Evolutionary conservation across 2,113 vertebrate species (phyloP).

Genomic region (Perognathus longimembris): DNA sequence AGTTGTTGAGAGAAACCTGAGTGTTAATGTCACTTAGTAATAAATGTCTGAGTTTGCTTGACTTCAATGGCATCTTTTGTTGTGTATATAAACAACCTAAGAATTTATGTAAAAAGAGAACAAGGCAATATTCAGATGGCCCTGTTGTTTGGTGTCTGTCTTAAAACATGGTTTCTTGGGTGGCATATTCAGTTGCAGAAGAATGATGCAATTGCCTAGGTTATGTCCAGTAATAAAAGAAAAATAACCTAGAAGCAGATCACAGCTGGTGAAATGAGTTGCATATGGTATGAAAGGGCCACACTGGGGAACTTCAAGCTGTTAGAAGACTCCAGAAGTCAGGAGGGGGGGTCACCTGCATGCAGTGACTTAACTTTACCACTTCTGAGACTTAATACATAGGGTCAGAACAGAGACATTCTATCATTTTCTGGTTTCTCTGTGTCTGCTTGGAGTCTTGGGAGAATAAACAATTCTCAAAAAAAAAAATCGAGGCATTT

Average conservation of each 20-base stretch:
- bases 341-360: background rate
- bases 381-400: rapidly evolving
- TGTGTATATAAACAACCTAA: background rate
- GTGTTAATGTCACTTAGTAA: background rate
- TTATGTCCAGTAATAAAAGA: background rate
- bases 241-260: background rate
- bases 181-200: background rate
- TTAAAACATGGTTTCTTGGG: background rate
- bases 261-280: background rate
- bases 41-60: background rate
- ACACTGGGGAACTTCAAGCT: rapidly evolving
- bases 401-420: background rate
- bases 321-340: background rate
- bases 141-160: background rate
- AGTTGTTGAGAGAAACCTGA: background rate
- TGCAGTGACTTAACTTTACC: rapidly evolving
- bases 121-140: background rate
- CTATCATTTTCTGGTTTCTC: background rate
- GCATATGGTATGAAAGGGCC: rapidly evolving
- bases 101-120: background rate
- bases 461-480: background rate
- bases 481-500: background rate
- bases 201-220: background rate
- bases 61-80: background rate
- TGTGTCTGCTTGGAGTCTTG: background rate